phyloP scores from a whole-genome alignment of 1,140 invertebrate species.

The Drosophila lacertosa region DNA sequence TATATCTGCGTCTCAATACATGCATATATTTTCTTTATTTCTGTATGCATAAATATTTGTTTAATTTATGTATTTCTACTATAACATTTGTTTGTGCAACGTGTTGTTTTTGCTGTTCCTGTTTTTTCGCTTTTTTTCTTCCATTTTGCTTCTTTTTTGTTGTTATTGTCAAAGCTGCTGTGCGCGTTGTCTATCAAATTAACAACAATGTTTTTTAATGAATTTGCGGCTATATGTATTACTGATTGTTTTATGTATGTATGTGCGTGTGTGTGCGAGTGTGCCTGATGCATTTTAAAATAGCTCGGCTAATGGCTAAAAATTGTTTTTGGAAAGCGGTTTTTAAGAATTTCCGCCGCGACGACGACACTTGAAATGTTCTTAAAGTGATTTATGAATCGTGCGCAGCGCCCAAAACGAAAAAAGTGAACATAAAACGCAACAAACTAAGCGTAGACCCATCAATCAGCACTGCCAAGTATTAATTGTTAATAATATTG shows the following conservation, averaged over 20 bases:
- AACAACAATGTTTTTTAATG: conserved; percentile 52
- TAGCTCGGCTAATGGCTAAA: conserved; percentile 58
- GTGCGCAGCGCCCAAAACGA: conserved; percentile 27
- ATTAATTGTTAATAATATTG: conserved; percentile 52
- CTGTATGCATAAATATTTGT: conserved; percentile 20
- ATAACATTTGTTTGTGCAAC: conserved; percentile 32
- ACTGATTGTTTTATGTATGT: not conserved
- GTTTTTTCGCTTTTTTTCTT: conserved; percentile 18
- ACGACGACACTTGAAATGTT: conserved; percentile 42
- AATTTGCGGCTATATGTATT: conserved; percentile 3
- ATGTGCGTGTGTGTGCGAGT: not conserved
- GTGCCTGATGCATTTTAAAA: conserved; percentile 53
- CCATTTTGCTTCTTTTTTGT: too few species aligned
- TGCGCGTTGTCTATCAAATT: conserved; percentile 67
- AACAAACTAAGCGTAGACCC: conserved; percentile 32
- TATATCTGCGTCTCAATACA: not conserved
- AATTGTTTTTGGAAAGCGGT: conserved; percentile 48
- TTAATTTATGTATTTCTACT: conserved; percentile 24
- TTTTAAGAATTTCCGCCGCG: conserved; percentile 24
- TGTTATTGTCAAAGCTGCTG: conserved; percentile 40
- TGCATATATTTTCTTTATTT: not conserved
- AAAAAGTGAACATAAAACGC: conserved; percentile 44
- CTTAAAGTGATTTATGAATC: conserved; percentile 64
- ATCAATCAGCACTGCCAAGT: conserved; percentile 54
- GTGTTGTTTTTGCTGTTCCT: conserved; percentile 9